Base-by-base conservation (phyloP, 2,797 vertebrate genomes). In the Atherinosoma microstoma region DNA sequence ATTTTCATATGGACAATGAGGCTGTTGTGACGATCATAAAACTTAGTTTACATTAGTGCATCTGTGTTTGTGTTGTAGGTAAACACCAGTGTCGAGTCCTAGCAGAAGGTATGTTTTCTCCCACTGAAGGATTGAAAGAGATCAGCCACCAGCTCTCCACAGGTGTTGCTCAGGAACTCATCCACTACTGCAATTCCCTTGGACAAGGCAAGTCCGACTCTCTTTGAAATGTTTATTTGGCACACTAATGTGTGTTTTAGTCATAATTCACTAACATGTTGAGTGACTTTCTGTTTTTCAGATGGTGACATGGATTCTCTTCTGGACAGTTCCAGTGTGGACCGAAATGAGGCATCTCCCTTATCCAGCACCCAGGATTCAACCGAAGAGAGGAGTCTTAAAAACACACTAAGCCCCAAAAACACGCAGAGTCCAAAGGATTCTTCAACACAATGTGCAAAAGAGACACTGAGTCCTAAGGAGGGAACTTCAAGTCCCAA, bases 51-150 rank as follows among this genome's bases (percentile, higher is more conserved):
- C 56, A 57, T 24, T 0, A 11, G 4, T 53, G 6, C 47, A 3
- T 56, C 34, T 81, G 16, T 74, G 24, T 75, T 57, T 82, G 16
- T 87, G 32, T 80, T 90, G 38, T 87, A 99, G 98, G 98, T 59
- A 98, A 97, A 84, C 96, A 96, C 79, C 98, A 99, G 85, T 97
- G 98, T 60, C 95, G 97, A 63, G 93, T 96, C 67, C 94, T 99
- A 58, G 96, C 96, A 5, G 98, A 99, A 89, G 96, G 95, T 76
- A 97, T 98, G 88, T 96, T 94, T 54, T 95, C 93, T 71, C 96
- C 96, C 11, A 93, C 80, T 0, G 97, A 99, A 45, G 96, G 96
- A 79, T 93, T 97, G 76, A 96, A 95, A 83, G 96, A 97, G 91
- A 97, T 99, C 69, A 93, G 80, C 69, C 96, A 95, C 27, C 97